These are phyloP conservation scores for Pemphigus obesinymphae DNA, from an alignment of 1,140 invertebrate species.

Conservation along the genomic window DNA sequence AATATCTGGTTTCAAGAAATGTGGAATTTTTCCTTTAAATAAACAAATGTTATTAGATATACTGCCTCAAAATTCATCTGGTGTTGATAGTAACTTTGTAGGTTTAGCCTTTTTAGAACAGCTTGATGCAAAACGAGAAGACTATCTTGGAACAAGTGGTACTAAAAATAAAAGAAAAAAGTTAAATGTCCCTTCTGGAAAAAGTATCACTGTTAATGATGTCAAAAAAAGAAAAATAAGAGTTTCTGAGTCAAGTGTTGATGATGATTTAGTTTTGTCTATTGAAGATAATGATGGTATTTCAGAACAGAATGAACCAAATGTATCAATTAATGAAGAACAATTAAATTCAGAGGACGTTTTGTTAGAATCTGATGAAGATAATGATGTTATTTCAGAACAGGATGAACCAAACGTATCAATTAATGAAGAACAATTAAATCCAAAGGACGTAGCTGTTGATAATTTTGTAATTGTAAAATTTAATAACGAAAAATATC, in stretches of 20 bases:
- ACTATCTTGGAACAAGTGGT: not conserved
- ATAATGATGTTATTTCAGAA: not conserved
- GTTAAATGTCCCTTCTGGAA: conserved; percentile 29
- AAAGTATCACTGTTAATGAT: conserved; percentile 31
- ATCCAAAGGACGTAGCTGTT: not conserved
- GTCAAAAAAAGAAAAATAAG: too few species aligned
- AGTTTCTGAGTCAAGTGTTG: too few species aligned
- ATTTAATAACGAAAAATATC: not conserved
- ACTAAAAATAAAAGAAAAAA: conserved; percentile 5
- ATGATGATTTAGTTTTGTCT: too few species aligned
- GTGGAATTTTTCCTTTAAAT: conserved; percentile 47
- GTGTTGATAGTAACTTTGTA: not conserved
- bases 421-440: not conserved
- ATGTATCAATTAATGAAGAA: not conserved
- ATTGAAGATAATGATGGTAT: not conserved
- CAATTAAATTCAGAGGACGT: not conserved
- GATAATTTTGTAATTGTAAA: not conserved
- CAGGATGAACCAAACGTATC: not conserved
- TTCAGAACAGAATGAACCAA: not conserved
- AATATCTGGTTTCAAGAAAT: conserved; percentile 47
- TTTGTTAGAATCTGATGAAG: not conserved
- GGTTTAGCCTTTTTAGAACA: not conserved
- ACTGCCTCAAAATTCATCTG: conserved; percentile 18
- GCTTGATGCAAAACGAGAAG: not conserved
- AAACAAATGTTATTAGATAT: conserved; percentile 43